Evolutionary conservation across 2,797 vertebrate genomes (phyloP).

Genomic region (Pyrrhura leucotis): DNA sequence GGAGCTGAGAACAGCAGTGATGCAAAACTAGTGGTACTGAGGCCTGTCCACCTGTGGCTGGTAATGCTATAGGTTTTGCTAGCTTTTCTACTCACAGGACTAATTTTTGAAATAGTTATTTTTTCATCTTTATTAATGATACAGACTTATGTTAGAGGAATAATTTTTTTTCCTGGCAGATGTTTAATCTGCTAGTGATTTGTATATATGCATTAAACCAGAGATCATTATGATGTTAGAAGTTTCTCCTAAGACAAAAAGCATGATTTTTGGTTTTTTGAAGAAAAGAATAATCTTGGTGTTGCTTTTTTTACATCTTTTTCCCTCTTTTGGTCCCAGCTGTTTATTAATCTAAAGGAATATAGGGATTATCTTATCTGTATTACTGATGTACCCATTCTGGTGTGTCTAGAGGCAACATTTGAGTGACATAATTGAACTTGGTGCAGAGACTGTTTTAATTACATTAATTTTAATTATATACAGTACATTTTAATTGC

Average conservation of each 20-base stretch:
- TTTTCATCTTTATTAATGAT: background rate
- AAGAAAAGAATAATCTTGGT: background rate
- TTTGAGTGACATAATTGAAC: constrained; percentile 64
- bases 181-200: background rate
- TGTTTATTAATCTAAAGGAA: background rate
- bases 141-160: background rate
- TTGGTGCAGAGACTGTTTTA: constrained; percentile 39
- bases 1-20: background rate
- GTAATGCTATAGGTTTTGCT: background rate
- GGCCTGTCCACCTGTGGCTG: background rate
- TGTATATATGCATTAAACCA: background rate
- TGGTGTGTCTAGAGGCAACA: constrained; percentile 21
- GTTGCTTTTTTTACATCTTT: background rate
- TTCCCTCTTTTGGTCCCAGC: background rate
- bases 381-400: constrained; percentile 8
- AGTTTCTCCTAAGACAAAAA: background rate
- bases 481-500: constrained; percentile 69
- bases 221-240: background rate
- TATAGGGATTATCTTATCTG: background rate
- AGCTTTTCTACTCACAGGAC: background rate
- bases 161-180: background rate
- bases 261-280: fast-evolving
- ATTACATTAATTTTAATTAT: constrained; percentile 76
- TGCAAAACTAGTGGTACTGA: background rate
- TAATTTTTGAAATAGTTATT: background rate